phyloP scores from a whole-genome alignment of 2,797 vertebrate species.

The Lacerta viridis region DNA sequence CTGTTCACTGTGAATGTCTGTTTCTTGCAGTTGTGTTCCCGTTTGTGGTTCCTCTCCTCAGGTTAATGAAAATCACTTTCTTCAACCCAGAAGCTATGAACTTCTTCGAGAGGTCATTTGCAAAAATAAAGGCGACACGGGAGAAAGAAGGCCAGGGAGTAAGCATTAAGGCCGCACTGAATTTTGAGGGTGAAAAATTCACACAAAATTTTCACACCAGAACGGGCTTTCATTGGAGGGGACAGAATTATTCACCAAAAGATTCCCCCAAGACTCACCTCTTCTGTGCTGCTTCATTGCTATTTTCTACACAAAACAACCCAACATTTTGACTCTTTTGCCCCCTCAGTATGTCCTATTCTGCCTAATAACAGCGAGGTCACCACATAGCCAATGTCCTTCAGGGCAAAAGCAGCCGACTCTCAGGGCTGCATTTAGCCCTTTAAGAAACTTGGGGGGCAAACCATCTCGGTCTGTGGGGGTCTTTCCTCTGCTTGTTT shows the following conservation, averaged over 20 bases:
- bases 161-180: not conserved
- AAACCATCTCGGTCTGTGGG: too few species aligned
- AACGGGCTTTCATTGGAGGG: not conserved
- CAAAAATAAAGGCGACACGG: slow-evolving; percentile 27
- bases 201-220: too few species aligned
- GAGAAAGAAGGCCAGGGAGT: slow-evolving; percentile 20
- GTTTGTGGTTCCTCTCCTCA: not conserved
- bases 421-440: not conserved
- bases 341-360: not conserved
- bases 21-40: slow-evolving; percentile 43
- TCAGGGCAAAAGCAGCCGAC: too few species aligned
- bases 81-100: not conserved
- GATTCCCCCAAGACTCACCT: not conserved
- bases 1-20: not conserved
- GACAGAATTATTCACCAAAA: not conserved
- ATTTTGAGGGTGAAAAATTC: not conserved
- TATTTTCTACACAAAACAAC: not conserved
- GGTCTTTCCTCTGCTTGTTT: too few species aligned
- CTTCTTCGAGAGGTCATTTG: slow-evolving; percentile 27
- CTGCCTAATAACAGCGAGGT: not conserved
- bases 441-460: not conserved
- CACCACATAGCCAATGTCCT: too few species aligned
- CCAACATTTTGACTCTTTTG: not conserved
- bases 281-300: too few species aligned
- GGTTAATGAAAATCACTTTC: not conserved